Conservation (phyloP, 2,888 invertebrate genomes). For the Ennomos fuscantarius region DNA sequence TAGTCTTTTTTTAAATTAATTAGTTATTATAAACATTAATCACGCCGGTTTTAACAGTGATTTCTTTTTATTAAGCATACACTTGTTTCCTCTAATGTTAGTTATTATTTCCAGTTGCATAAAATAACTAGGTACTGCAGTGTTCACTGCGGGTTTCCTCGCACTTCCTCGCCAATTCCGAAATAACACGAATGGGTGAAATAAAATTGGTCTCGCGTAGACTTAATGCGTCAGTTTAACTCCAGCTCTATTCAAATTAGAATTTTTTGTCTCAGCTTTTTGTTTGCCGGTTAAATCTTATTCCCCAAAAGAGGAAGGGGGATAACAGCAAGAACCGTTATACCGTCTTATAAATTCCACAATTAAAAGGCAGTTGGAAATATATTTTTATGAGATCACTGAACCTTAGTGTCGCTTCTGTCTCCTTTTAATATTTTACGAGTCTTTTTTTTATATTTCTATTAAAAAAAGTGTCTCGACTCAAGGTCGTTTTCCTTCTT, state of each 20-base stretch:
- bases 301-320: constrained; percentile 37
- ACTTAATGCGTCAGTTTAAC: neutral
- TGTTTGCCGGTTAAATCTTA: constrained; percentile 52
- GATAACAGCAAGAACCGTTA: constrained; percentile 16
- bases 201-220: too few species aligned
- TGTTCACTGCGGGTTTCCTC: too few species aligned
- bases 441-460: constrained; percentile 19
- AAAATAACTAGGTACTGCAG: too few species aligned
- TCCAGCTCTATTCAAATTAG: constrained; percentile 30
- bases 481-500: constrained; percentile 22
- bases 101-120: too few species aligned
- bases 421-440: constrained; percentile 28
- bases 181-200: too few species aligned
- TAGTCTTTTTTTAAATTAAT: too few species aligned
- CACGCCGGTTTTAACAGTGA: too few species aligned
- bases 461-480: constrained; percentile 11
- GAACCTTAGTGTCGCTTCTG: constrained; percentile 28
- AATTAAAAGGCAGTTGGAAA: constrained; percentile 36
- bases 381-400: constrained; percentile 34
- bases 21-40: too few species aligned
- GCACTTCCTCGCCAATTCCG: too few species aligned
- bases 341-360: constrained; percentile 33
- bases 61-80: too few species aligned
- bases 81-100: too few species aligned
- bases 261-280: constrained; percentile 52